Base-by-base conservation (phyloP, 2,888 invertebrate genomes). In the Pachymerium ferrugineum region DNA sequence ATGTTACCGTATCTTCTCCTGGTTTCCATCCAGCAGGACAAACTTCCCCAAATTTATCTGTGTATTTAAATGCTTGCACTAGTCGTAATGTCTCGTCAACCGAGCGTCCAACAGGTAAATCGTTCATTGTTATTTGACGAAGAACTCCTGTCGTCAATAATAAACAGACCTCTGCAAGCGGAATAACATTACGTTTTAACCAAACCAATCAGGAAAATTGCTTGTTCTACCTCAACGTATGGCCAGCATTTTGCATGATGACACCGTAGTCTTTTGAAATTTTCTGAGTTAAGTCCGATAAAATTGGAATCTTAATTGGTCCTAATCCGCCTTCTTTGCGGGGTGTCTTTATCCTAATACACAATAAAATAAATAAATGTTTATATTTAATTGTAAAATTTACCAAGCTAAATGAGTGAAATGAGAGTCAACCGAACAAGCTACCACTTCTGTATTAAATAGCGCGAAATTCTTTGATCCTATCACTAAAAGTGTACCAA, bases 21-120 rank as follows among this genome's bases (percentile, higher is more conserved):
- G 95, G 96, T 83, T 93, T 93, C 96, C 96, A 97, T 38, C 92
- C 93, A 78, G 94, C 93, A 22, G 96, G 96, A 81, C 96, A 97
- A 0, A 97, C 96, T 86, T 97, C 96, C 16, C 95, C 96, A 80
- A 94, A 92, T 30, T 89, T 87, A 81, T 94, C 94, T 0, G 94
- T 94, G 80, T 92, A 96, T 82, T 96, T 94, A 85, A 97, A 96
- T 74, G 96, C 96, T 86, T 97, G 96, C 0, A 97, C 93, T 73
- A 97, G 85, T 80, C 97, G 86, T 72, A 97, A 83, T 0, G 96
- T 96, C 85, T 97, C 97, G 84, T 97, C 96, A 1, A 97, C 96
- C 74, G 93, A 94, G 74, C 96, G 86, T 0, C 94, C 94, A 10
- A 94, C 94, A 0, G 96, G 96, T 77, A 97, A 86, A 85, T 97